phyloP scores from a whole-genome alignment of 2,113 vertebrate genomes.

The Halichoeres trimaculatus region DNA sequence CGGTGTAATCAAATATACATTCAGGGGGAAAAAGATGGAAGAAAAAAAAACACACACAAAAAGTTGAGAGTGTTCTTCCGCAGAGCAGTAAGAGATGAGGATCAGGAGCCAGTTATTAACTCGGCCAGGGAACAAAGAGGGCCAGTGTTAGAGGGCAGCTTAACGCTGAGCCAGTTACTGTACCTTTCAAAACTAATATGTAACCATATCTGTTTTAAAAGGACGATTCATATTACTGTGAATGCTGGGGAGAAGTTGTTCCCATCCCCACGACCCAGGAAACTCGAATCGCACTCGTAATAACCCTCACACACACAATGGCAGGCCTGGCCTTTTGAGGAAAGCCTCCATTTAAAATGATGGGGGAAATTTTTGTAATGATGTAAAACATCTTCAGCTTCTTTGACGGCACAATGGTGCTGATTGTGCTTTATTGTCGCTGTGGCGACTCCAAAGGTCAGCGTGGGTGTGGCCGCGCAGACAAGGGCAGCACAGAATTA shows the following conservation, averaged over 20 bases:
- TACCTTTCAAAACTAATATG: conserved; percentile 99
- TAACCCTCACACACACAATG: conserved; percentile 80
- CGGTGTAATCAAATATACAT: conserved; percentile 72
- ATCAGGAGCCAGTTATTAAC: conserved; percentile 91
- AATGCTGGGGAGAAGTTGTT: conserved; percentile 92
- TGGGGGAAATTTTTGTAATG: conserved; percentile 93
- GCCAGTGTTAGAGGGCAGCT: conserved; percentile 88
- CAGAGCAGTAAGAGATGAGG: conserved; percentile 81
- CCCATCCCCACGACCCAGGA: conserved; percentile 92
- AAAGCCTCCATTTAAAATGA: conserved; percentile 94
- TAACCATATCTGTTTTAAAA: conserved; percentile 99
- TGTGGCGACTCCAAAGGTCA: conserved; percentile 98
- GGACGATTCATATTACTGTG: conserved; percentile 98
- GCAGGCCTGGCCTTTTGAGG: conserved; percentile 94
- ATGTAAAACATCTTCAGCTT: conserved; percentile 96
- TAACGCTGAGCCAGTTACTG: conserved; percentile 89
- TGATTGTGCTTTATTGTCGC: conserved; percentile 97
- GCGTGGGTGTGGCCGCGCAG: conserved; percentile 94
- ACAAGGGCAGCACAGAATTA: conserved; percentile 97
- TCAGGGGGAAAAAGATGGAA: conserved; percentile 32
- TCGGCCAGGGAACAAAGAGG: conserved; percentile 89
- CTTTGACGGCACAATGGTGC: conserved; percentile 94
- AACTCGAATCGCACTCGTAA: conserved; percentile 95
- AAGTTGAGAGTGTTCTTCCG: conserved; percentile 64
- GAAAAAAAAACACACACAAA: conserved; percentile 7